phyloP scores from a whole-genome alignment of 1,140 invertebrate genomes.

The Diorhabda sublineata region DNA sequence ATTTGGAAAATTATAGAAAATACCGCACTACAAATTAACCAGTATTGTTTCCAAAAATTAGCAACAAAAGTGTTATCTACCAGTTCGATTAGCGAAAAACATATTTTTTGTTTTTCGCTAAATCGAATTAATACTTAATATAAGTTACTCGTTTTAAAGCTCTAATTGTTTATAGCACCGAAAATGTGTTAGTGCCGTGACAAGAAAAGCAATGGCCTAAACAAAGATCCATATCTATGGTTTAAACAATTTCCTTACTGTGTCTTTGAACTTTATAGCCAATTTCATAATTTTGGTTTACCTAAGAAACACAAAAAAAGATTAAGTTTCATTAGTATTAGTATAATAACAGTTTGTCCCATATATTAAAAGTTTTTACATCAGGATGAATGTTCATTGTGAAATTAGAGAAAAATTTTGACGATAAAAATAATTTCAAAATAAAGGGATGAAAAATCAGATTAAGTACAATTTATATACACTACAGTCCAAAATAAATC shows the following conservation, averaged over 20 bases:
- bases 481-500: no score
- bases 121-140: neutral
- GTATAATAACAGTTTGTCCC: no score
- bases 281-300: constrained; percentile 25
- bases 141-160: neutral
- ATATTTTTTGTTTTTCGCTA: neutral
- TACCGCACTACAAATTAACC: no score
- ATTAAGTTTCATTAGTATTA: constrained; percentile 8
- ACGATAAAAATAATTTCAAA: no score
- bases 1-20: no score
- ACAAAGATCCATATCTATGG: constrained; percentile 8
- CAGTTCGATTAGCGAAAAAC: neutral
- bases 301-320: constrained; percentile 24
- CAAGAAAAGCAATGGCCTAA: constrained; percentile 12
- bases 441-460: no score
- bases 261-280: constrained; percentile 16
- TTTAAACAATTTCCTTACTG: constrained; percentile 23
- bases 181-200: constrained; percentile 19
- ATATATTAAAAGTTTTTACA: no score
- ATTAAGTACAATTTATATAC: no score
- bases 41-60: neutral
- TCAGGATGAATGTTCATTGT: no score
- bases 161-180: constrained; percentile 8
- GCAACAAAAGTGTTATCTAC: neutral
- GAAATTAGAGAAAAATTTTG: no score